These are phyloP conservation scores for Rhinoraja longicauda DNA, from an alignment of 2,797 vertebrate species.

Conservation along the genomic window DNA sequence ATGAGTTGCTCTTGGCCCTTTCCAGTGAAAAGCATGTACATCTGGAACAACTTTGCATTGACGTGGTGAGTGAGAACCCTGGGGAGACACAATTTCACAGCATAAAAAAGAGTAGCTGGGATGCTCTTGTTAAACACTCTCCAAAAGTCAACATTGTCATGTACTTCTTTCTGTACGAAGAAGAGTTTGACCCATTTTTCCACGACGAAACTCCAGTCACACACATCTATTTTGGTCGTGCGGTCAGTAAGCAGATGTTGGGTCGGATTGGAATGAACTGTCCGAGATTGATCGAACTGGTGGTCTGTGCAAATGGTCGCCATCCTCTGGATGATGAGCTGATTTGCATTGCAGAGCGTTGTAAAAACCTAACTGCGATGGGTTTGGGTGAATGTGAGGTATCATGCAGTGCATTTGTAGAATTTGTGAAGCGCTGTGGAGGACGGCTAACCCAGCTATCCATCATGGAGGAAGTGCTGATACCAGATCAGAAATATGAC, in stretches of 20 bases:
- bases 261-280: slow-evolving; percentile 93
- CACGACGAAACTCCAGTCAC: slow-evolving; percentile 90
- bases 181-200: slow-evolving; percentile 94
- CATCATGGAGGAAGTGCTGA: slow-evolving; percentile 97
- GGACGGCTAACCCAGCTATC: slow-evolving; percentile 88
- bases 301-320: slow-evolving; percentile 92
- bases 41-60: slow-evolving; percentile 91
- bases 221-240: slow-evolving; percentile 95
- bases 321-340: slow-evolving; percentile 92
- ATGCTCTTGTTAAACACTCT: slow-evolving; percentile 91
- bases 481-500: slow-evolving; percentile 90
- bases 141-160: slow-evolving; percentile 96
- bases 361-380: slow-evolving; percentile 86
- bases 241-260: slow-evolving; percentile 92
- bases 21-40: slow-evolving; percentile 94
- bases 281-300: slow-evolving; percentile 88
- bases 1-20: slow-evolving; percentile 87
- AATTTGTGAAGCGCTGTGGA: slow-evolving; percentile 97
- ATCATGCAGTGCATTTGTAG: slow-evolving; percentile 93
- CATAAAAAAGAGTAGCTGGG: slow-evolving; percentile 97
- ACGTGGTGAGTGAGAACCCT: slow-evolving; percentile 92
- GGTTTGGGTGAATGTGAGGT: slow-evolving; percentile 96
- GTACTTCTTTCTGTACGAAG: slow-evolving; percentile 97
- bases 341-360: slow-evolving; percentile 88
- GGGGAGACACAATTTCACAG: slow-evolving; percentile 88